Evolutionary conservation across 2,888 invertebrate species (phyloP).

Genomic region (Drosophila fungiperda): DNA sequence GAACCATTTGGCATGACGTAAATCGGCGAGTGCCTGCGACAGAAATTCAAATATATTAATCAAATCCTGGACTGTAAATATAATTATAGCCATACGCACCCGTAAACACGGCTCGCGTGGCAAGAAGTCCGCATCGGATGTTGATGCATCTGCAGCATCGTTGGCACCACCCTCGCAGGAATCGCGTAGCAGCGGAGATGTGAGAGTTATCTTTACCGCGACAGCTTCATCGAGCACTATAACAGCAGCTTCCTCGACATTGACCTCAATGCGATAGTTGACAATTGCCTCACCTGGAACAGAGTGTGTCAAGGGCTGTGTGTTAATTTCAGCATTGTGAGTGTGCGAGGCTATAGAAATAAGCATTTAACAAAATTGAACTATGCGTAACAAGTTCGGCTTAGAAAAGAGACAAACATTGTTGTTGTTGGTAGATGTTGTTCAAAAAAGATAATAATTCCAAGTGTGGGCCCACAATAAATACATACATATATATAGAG

Average conservation of each 20-base stretch:
- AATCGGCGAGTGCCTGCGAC: constrained; percentile 97
- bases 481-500: constrained; percentile 30
- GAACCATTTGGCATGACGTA: constrained; percentile 99
- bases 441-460: constrained; percentile 51
- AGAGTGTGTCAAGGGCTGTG: constrained; percentile 11
- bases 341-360: background rate
- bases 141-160: constrained; percentile 83
- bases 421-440: constrained; percentile 44
- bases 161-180: constrained; percentile 86
- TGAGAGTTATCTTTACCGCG: constrained; percentile 94
- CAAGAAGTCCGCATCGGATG: constrained; percentile 92
- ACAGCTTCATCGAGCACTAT: constrained; percentile 92
- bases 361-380: constrained; percentile 32
- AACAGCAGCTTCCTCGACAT: constrained; percentile 93
- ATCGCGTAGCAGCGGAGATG: constrained; percentile 97
- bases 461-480: constrained; percentile 64
- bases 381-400: constrained; percentile 41
- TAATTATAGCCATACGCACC: constrained; percentile 46
- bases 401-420: constrained; percentile 79
- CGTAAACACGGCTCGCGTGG: constrained; percentile 98
- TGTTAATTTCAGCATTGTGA: constrained; percentile 12
- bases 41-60: constrained; percentile 1
- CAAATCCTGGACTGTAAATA: background rate
- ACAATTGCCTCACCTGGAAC: constrained; percentile 80
- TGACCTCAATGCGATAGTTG: constrained; percentile 92